Conservation (phyloP, 2,797 vertebrate species). For the Sebastolobus alascanus region DNA sequence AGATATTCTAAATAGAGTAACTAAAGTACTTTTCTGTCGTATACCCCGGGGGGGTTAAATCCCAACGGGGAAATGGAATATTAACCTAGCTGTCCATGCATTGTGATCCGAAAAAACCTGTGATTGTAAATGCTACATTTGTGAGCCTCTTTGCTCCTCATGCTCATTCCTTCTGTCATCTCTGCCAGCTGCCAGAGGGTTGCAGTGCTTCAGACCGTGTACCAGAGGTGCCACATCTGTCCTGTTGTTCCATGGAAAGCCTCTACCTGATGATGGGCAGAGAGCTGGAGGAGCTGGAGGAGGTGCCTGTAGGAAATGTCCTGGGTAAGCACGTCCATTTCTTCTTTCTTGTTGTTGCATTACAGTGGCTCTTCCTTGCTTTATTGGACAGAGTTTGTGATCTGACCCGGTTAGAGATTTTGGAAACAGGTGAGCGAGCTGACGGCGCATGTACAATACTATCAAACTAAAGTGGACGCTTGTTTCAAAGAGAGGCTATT, state of each 20-base stretch:
- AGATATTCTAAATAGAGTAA: no score
- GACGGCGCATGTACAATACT: neutral
- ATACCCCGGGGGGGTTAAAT: neutral
- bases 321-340: conserved; percentile 83
- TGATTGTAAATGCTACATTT: neutral
- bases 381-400: neutral
- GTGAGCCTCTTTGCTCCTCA: neutral
- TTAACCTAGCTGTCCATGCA: neutral
- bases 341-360: neutral
- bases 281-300: conserved; percentile 92
- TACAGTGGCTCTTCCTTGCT: neutral
- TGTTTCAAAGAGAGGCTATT: neutral
- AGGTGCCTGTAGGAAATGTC: conserved; percentile 94
- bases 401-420: neutral
- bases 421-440: neutral
- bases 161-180: neutral
- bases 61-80: neutral
- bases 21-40: no score
- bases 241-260: conserved; percentile 87
- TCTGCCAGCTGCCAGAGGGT: conserved; percentile 85
- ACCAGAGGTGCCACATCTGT: conserved; percentile 88
- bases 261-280: conserved; percentile 96
- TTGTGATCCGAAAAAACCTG: neutral
- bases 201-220: conserved; percentile 77
- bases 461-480: neutral